Conservation (phyloP, 2,113 vertebrate genomes). For the Neoarius graeffei region DNA sequence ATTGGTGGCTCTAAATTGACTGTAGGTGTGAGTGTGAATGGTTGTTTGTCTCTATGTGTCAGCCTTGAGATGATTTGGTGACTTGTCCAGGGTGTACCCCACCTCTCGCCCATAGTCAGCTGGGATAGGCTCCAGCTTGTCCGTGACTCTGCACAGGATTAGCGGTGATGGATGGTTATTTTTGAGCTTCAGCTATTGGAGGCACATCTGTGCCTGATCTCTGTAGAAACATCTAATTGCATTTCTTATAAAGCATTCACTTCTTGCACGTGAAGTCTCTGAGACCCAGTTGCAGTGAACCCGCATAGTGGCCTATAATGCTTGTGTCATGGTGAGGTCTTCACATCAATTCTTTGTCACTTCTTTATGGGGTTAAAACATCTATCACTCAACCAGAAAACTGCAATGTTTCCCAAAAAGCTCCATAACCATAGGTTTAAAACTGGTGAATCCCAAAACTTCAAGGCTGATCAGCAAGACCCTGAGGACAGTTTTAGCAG, state of each 20-base stretch:
- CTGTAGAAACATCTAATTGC: not conserved
- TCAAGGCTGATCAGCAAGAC: not conserved
- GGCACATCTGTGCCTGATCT: not conserved
- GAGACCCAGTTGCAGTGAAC: not conserved
- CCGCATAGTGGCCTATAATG: too few species aligned
- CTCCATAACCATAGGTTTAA: not conserved
- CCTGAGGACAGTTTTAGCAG: not conserved
- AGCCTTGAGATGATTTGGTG: too few species aligned
- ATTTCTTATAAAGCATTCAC: not conserved
- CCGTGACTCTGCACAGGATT: too few species aligned
- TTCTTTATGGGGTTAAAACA: not conserved
- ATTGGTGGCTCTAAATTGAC: too few species aligned
- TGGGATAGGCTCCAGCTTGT: too few species aligned
- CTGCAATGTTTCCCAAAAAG: not conserved
- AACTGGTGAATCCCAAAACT: not conserved
- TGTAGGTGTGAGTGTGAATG: too few species aligned
- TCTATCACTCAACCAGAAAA: not conserved
- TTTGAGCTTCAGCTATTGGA: not conserved
- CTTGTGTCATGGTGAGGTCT: not conserved
- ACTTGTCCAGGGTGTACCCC: too few species aligned
- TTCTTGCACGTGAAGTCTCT: not conserved
- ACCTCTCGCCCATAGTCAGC: too few species aligned
- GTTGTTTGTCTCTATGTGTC: too few species aligned
- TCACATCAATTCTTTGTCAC: not conserved
- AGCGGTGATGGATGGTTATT: too few species aligned